A percentile compares a stretch with the other conserved stretches of the same genome.
Evolutionary conservation across 2,888 invertebrate genomes (phyloP).

Genomic region (Hypomecis atomaria): DNA sequence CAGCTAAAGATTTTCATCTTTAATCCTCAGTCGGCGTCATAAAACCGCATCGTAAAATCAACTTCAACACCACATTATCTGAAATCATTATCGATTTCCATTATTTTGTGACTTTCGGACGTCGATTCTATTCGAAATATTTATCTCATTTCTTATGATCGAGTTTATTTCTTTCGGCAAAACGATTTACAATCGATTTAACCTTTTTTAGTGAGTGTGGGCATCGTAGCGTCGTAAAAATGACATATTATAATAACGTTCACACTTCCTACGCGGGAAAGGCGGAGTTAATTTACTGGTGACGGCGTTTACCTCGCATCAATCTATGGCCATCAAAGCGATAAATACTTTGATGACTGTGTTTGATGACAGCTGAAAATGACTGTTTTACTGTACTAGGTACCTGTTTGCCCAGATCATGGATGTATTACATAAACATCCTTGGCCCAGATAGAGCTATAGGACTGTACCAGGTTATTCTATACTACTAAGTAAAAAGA

Average conservation of each 20-base stretch:
- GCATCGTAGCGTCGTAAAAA: constrained; percentile 20
- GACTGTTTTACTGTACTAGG: no score
- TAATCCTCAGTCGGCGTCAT: background rate
- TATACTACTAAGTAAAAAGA: no score
- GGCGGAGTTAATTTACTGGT: constrained; percentile 1
- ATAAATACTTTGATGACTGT: background rate
- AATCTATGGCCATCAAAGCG: background rate
- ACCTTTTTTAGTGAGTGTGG: constrained; percentile 11
- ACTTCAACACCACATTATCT: constrained; percentile 25
- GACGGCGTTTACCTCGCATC: background rate
- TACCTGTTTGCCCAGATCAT: no score
- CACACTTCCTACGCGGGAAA: constrained; percentile 9
- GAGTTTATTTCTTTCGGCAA: constrained; percentile 16
- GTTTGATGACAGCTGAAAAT: no score
- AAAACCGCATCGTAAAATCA: constrained; percentile 21
- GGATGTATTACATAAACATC: no score
- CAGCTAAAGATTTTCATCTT: constrained; percentile 5
- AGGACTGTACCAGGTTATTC: no score
- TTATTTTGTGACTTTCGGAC: constrained; percentile 4
- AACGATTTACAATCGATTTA: constrained; percentile 18
- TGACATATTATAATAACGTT: constrained; percentile 27
- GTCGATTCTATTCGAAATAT: constrained; percentile 3
- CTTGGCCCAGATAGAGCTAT: no score
- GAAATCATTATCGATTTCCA: constrained; percentile 25
- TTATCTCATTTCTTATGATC: constrained; percentile 13